Evolutionary conservation across 2,888 invertebrate species (phyloP).

Genomic region (Diarsia rubi): DNA sequence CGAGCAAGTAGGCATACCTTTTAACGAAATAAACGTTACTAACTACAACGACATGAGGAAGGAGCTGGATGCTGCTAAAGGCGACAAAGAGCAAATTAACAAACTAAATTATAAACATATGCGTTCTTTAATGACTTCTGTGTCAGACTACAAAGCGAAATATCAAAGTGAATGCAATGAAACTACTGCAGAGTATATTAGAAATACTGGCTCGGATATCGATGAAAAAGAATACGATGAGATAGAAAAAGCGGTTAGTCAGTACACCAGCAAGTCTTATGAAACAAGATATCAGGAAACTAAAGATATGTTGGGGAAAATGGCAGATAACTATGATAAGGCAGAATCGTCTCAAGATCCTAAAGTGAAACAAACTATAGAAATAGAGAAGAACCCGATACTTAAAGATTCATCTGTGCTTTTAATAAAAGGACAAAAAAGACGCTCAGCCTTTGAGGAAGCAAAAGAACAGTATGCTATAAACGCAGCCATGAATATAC

Average conservation of each 20-base stretch:
- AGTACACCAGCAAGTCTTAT: constrained; percentile 85
- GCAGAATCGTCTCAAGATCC: constrained; percentile 57
- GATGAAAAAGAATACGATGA: constrained; percentile 81
- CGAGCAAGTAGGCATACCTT: constrained; percentile 77
- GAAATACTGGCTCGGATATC: constrained; percentile 65
- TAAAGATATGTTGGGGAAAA: constrained; percentile 82
- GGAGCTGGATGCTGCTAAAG: constrained; percentile 79
- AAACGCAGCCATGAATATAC: constrained; percentile 82
- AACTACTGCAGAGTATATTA: constrained; percentile 50
- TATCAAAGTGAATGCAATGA: constrained; percentile 47
- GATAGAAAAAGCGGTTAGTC: constrained; percentile 84
- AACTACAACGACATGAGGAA: constrained; percentile 76
- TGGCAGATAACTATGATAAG: constrained; percentile 83
- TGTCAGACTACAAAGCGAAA: constrained; percentile 73
- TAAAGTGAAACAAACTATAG: constrained; percentile 47
- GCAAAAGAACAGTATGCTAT: constrained; percentile 82
- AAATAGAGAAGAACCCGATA: constrained; percentile 72
- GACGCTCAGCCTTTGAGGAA: constrained; percentile 77
- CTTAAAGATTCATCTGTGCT: constrained; percentile 81
- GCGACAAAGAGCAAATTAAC: constrained; percentile 75
- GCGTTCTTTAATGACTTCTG: constrained; percentile 79
- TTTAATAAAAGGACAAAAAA: constrained; percentile 74
- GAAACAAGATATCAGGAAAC: constrained; percentile 86
- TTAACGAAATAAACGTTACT: constrained; percentile 80
- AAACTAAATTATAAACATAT: constrained; percentile 83